Evolutionary conservation across 1,140 invertebrate species (phyloP).

Genomic region (Patella vulgata): DNA sequence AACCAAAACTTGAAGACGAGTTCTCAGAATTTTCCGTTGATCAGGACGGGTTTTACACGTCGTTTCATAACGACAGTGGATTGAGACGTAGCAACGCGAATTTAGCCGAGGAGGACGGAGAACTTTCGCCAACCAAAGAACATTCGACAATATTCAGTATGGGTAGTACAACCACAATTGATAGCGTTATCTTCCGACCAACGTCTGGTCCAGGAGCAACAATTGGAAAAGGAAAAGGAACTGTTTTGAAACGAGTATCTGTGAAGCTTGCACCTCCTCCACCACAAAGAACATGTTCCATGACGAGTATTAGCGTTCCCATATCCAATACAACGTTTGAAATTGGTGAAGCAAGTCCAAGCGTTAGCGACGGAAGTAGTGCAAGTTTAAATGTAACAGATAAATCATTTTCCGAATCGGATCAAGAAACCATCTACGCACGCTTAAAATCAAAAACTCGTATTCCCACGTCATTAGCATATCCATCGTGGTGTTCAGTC

Average conservation of each 20-base stretch:
- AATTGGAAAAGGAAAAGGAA: constrained; percentile 31
- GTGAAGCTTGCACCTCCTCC: constrained; percentile 41
- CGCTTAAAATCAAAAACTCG: constrained; percentile 46
- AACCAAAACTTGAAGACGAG: constrained; percentile 73
- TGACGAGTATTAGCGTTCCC: neutral
- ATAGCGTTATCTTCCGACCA: constrained; percentile 54
- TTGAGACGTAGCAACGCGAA: constrained; percentile 66
- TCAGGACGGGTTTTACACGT: constrained; percentile 97
- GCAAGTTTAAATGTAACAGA: neutral
- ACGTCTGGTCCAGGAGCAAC: constrained; percentile 21
- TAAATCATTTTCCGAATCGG: constrained; percentile 50
- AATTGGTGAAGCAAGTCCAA: neutral
- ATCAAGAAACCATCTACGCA: constrained; percentile 50
- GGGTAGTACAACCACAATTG: constrained; percentile 40
- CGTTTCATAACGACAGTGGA: constrained; percentile 95
- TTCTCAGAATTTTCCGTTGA: constrained; percentile 95
- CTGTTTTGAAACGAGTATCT: neutral
- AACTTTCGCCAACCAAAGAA: constrained; percentile 37
- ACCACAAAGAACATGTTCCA: constrained; percentile 40
- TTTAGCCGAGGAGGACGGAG: constrained; percentile 42
- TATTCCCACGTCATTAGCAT: constrained; percentile 33
- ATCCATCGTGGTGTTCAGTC: constrained; percentile 44
- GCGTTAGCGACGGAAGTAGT: constrained; percentile 3
- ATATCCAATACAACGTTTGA: neutral
- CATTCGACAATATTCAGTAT: constrained; percentile 40